These are phyloP conservation scores for Trichonephila inaurata DNA, from an alignment of 1,140 invertebrate genomes.

Conservation along the genomic window DNA sequence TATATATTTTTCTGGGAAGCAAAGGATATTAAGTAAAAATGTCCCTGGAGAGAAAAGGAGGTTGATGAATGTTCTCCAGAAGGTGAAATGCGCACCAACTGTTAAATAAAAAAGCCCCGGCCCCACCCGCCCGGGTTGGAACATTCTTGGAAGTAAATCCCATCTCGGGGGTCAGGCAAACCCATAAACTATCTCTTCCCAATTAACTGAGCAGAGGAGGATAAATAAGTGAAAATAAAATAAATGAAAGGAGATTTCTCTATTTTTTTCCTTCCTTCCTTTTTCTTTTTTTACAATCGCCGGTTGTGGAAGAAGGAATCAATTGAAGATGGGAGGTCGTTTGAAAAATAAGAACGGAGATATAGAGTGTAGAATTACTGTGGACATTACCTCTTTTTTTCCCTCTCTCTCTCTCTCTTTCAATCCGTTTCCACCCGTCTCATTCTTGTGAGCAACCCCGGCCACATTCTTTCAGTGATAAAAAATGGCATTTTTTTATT, in stretches of 20 bases:
- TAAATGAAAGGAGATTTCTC: slow-evolving; percentile 54
- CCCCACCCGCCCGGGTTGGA: slow-evolving; percentile 36
- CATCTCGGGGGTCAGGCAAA: slow-evolving; percentile 59
- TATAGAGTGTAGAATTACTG: slow-evolving; percentile 57
- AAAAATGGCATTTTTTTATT: slow-evolving; percentile 7
- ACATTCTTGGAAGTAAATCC: slow-evolving; percentile 56
- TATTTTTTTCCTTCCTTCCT: neutral
- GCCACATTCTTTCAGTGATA: slow-evolving; percentile 20
- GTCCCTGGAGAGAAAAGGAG: slow-evolving; percentile 28
- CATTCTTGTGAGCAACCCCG: neutral
- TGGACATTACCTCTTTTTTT: slow-evolving; percentile 24
- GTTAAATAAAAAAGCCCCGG: slow-evolving; percentile 63
- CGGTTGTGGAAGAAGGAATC: slow-evolving; percentile 31
- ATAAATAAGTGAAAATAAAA: slow-evolving; percentile 66
- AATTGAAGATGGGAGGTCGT: slow-evolving; percentile 67
- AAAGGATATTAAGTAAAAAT: slow-evolving; percentile 38
- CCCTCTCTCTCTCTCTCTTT: neutral
- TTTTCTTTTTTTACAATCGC: slow-evolving; percentile 61
- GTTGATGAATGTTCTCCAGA: slow-evolving; percentile 31
- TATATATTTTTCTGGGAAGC: neutral
- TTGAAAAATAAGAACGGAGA: slow-evolving; percentile 63
- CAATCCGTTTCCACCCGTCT: slow-evolving; percentile 24
- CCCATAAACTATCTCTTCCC: slow-evolving; percentile 62
- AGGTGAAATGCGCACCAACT: slow-evolving; percentile 54
- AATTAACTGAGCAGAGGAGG: slow-evolving; percentile 56